Conservation (phyloP, 2,888 invertebrate species). For the Brenthis hecate region DNA sequence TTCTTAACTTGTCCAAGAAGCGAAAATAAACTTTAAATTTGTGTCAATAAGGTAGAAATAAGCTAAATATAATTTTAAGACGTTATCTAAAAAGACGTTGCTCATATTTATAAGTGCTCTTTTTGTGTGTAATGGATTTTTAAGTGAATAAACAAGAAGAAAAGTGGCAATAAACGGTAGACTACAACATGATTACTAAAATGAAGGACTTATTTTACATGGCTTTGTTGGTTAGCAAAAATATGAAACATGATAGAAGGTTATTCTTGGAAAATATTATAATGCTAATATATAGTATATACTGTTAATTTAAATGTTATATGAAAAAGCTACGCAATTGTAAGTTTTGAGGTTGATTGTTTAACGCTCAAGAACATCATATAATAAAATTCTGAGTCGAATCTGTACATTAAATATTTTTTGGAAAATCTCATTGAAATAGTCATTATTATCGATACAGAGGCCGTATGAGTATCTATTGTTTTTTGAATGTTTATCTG, state of each 20-base stretch:
- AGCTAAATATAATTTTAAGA: conserved; percentile 32
- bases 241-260: not conserved
- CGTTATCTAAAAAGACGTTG: conserved; percentile 58
- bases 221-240: conserved; percentile 28
- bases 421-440: no score
- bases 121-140: conserved; percentile 78
- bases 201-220: conserved; percentile 34
- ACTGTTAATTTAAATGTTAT: no score
- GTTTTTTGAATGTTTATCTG: no score
- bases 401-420: no score
- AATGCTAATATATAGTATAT: no score
- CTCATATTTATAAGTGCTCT: conserved; percentile 74
- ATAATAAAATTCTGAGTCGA: no score
- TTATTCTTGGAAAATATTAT: not conserved
- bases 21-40: conserved; percentile 39
- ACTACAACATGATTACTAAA: conserved; percentile 38
- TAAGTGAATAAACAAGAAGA: conserved; percentile 76
- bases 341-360: no score
- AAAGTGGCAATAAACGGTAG: conserved; percentile 41
- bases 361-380: no score
- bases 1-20: conserved; percentile 44
- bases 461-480: no score
- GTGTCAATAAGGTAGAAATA: conserved; percentile 39
- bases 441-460: no score
- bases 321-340: no score